Percentiles rank a stretch among this genome's conserved stretches.
Evolutionary conservation across 2,888 invertebrate genomes (phyloP).

Genomic region (Rotaria sp.): DNA sequence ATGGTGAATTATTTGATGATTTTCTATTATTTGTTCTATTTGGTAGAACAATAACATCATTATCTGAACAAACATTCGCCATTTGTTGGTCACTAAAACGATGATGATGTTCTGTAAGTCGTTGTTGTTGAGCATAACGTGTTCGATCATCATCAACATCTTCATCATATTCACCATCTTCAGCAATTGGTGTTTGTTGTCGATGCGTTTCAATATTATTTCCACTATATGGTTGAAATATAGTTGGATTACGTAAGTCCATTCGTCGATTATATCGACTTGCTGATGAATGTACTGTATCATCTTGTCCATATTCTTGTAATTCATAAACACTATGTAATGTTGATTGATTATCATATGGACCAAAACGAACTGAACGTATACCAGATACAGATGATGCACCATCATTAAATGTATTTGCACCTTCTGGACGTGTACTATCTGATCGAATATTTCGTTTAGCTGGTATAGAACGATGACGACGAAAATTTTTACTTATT

Average conservation of each 20-base stretch:
- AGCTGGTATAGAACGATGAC: background rate
- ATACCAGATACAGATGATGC: background rate
- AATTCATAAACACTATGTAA: constrained; percentile 26
- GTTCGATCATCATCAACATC: constrained; percentile 30
- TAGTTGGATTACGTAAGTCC: background rate
- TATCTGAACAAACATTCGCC: background rate
- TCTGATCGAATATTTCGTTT: background rate
- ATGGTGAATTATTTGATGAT: background rate
- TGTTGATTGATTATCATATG: constrained; percentile 21
- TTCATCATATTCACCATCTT: constrained; percentile 15
- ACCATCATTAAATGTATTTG: background rate
- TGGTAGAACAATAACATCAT: background rate
- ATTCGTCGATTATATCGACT: background rate
- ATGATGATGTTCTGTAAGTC: background rate
- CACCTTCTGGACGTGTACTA: background rate
- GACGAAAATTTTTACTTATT: constrained; percentile 23
- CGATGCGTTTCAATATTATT: background rate
- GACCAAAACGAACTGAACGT: constrained; percentile 21
- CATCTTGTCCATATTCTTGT: background rate
- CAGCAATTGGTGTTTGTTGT: constrained; percentile 13
- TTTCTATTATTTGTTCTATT: background rate
- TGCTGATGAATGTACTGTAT: background rate
- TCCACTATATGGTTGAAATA: background rate
- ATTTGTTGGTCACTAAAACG: background rate
- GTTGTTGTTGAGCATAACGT: constrained; percentile 12